These are phyloP conservation scores for Autographa gamma DNA, from an alignment of 2,888 invertebrate genomes.

Conservation along the genomic window DNA sequence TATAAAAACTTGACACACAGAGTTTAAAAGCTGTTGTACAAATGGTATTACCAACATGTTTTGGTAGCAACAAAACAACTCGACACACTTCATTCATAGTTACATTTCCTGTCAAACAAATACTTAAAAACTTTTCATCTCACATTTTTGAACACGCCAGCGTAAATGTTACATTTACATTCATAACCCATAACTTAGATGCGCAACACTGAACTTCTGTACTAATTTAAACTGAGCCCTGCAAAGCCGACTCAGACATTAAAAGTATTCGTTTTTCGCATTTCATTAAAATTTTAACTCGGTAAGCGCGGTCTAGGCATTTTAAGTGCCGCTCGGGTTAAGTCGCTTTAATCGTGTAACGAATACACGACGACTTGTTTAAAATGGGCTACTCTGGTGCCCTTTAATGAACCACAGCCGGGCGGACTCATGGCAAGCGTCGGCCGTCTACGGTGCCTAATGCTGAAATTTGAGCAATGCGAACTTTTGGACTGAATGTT, in stretches of 20 bases:
- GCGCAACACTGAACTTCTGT: constrained; percentile 50
- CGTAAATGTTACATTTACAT: constrained; percentile 48
- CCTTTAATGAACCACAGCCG: constrained; percentile 60
- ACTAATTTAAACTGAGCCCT: constrained; percentile 64
- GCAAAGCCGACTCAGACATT: constrained; percentile 68
- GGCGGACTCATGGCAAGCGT: constrained; percentile 28
- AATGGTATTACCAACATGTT: too few species aligned
- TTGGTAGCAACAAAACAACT: background rate
- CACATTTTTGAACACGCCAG: constrained; percentile 18
- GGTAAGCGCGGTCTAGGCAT: constrained; percentile 74
- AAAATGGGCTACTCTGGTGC: constrained; percentile 60
- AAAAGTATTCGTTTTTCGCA: constrained; percentile 77
- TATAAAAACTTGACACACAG: too few species aligned
- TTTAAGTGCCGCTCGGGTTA: constrained; percentile 70
- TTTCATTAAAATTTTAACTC: constrained; percentile 80
- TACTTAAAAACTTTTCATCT: constrained; percentile 8
- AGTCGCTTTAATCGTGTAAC: constrained; percentile 76
- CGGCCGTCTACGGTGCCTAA: constrained; percentile 31
- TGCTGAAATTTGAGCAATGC: constrained; percentile 34
- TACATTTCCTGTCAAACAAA: background rate
- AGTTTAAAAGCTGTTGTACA: too few species aligned
- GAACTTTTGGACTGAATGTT: constrained; percentile 26
- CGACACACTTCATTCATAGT: background rate
- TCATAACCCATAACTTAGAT: constrained; percentile 49
- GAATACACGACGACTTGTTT: constrained; percentile 73